A percentile compares a stretch with the other conserved stretches of the same genome.
Evolutionary conservation across 1,140 invertebrate genomes (phyloP).

Genomic region (Trichogramma pretiosum): DNA sequence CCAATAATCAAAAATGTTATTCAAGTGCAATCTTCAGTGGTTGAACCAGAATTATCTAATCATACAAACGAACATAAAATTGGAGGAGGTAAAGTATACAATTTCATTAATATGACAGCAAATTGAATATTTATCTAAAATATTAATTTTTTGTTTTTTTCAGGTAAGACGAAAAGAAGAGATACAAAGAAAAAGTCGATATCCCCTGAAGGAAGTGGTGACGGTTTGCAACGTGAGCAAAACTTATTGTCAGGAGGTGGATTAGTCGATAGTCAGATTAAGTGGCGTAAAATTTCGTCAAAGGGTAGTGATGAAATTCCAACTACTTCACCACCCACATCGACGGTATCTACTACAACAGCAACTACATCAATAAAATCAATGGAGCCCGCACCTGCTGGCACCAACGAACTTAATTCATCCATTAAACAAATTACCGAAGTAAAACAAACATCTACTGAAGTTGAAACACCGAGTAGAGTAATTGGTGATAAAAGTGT

Average conservation of each 20-base stretch:
- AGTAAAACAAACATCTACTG: conserved; percentile 22
- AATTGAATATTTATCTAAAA: no score
- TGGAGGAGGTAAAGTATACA: conserved; percentile 46
- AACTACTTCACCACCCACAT: no score
- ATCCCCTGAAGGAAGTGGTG: conserved; percentile 41
- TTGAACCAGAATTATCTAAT: conserved; percentile 36
- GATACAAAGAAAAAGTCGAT: conserved; percentile 48
- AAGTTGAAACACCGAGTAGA: conserved; percentile 32
- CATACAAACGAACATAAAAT: conserved; percentile 44
- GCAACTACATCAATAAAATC: conserved; percentile 34
- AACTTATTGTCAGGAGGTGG: conserved; percentile 42
- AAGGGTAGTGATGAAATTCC: no score
- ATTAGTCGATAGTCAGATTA: conserved; percentile 40
- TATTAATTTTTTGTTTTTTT: conserved; percentile 15
- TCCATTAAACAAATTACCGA: no score
- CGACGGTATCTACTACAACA: no score
- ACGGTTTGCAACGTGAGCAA: conserved; percentile 41
- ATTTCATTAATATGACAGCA: no score
- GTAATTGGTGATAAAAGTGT: conserved; percentile 26
- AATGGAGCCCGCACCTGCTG: no score
- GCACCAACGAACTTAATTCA: no score
- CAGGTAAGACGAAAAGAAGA: conserved; percentile 47
- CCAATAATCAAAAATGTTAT: no score
- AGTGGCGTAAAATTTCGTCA: conserved; percentile 42
- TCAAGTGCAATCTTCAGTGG: conserved; percentile 32